Evolutionary conservation across 2,888 invertebrate species (phyloP).

Genomic region (Odontothrips loti): DNA sequence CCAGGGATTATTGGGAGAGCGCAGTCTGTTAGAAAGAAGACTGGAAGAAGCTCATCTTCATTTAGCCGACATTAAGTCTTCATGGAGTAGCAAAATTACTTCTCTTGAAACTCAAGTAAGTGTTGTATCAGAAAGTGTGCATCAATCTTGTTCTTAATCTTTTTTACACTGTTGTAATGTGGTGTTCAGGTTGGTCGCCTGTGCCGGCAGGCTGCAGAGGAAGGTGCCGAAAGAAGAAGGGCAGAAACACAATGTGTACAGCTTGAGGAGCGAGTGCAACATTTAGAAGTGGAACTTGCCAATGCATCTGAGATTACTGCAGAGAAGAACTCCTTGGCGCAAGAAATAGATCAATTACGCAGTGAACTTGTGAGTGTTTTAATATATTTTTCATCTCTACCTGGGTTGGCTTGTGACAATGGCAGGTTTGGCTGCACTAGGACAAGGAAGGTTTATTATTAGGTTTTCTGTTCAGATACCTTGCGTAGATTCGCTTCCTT

Average conservation of each 20-base stretch:
- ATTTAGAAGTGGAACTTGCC: slow-evolving; percentile 58
- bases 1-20: slow-evolving; percentile 55
- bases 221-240: slow-evolving; percentile 72
- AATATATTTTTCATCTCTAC: slow-evolving; percentile 42
- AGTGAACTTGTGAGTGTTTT: slow-evolving; percentile 55
- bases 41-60: slow-evolving; percentile 82
- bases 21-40: slow-evolving; percentile 67
- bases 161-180: slow-evolving; percentile 22
- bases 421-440: too few relatives aligned
- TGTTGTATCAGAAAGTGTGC: slow-evolving; percentile 34
- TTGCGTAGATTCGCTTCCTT: too few relatives aligned
- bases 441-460: too few relatives aligned
- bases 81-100: slow-evolving; percentile 87
- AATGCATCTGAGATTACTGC: slow-evolving; percentile 32
- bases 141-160: slow-evolving; percentile 32
- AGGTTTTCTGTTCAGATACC: too few relatives aligned
- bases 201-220: slow-evolving; percentile 78
- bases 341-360: slow-evolving; percentile 69
- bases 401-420: too few relatives aligned
- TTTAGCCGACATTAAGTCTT: slow-evolving; percentile 81
- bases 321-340: slow-evolving; percentile 62
- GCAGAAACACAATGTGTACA: slow-evolving; percentile 66
- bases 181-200: slow-evolving; percentile 63
- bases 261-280: slow-evolving; percentile 59
- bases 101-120: slow-evolving; percentile 81